Base-by-base conservation (phyloP, 2,888 invertebrate genomes). In the Villa cingulata region DNA sequence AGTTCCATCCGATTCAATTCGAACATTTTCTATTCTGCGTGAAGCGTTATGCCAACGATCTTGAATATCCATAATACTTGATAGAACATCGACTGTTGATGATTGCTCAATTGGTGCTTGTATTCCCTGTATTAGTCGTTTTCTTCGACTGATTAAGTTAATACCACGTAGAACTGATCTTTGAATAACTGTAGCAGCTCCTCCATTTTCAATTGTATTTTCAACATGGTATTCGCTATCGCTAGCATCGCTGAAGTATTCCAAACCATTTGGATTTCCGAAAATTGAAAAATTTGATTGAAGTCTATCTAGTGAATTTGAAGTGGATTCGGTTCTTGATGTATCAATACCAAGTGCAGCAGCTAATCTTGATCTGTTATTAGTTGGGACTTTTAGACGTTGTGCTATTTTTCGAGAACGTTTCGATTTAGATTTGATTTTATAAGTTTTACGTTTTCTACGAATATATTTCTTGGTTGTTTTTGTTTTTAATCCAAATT, bases 21-120 rank as follows among this genome's bases (percentile, higher is more conserved):
- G 59, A 3, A 74, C 72, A 39, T 76, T 72, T 1, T 12, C 29
- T 1, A 32, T 32, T 32, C 29, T 32, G 1, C 12, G 29, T 32
- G 29, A 32, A 3, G 29, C 29, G 12, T 12, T 32, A 61, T 83
- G 81, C 68, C 85, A 76, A 50, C 78, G 71, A 43, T 80, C 74
- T 63, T 86, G 86, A 55, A 77, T 74, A 53, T 78, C 77, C 57
- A 87, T 68, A 55, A 87, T 86, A 57, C 74, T 77, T 29, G 77
- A 78, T 6, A 87, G 67, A 10, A 87, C 58, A 66, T 86, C 83
- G 3, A 64, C 54, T 1, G 75, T 69, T 12, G 72, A 68, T n/a
- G 52, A 37, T n/a, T 48, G 19, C 12, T 45, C 17, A 18, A 32
- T 37, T 12, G 56, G 49, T 40, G 48, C 41, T 17, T 48, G 47